phyloP scores from a whole-genome alignment of 2,888 invertebrate genomes.

The Archaeoteleia sp. region DNA sequence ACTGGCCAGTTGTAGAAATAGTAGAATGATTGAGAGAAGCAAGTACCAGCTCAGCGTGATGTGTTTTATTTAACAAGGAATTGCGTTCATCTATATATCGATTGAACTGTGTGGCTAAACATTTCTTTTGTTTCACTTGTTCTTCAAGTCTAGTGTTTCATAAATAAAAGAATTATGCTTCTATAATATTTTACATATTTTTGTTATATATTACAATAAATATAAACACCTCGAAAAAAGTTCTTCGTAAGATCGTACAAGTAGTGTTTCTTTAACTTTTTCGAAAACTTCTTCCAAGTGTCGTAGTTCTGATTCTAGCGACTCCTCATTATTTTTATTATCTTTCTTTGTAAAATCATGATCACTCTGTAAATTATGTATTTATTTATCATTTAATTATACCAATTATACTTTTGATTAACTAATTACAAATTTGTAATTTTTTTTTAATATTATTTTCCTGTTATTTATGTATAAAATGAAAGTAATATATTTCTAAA shows the following conservation, averaged over 20 bases:
- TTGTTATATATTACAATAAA: conserved; percentile 2
- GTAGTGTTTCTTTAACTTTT: conserved; percentile 71
- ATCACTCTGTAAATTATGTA: no score
- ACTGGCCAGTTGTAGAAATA: conserved; percentile 65
- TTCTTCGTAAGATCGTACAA: conserved; percentile 73
- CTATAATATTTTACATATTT: neutral
- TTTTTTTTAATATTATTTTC: no score
- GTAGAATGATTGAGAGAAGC: conserved; percentile 76
- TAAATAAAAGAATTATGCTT: no score
- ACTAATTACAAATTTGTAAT: no score
- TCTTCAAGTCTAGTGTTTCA: conserved; percentile 77
- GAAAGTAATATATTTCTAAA: no score
- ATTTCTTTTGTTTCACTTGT: conserved; percentile 76
- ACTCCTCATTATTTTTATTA: conserved; percentile 57
- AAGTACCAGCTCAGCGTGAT: conserved; percentile 77
- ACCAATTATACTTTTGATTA: no score
- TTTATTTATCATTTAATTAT: no score
- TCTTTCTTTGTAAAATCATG: conserved; percentile 36
- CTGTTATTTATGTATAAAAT: no score
- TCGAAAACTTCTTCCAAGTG: conserved; percentile 73
- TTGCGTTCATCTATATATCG: conserved; percentile 76
- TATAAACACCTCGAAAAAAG: conserved; percentile 73
- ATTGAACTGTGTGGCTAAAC: conserved; percentile 75
- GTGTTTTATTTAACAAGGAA: conserved; percentile 75
- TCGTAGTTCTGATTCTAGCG: conserved; percentile 69